A percentile compares a stretch with the other conserved stretches of the same genome.
These are phyloP conservation scores for Stenichneumon culpator DNA, from an alignment of 2,888 invertebrate genomes.

Conservation along the genomic window DNA sequence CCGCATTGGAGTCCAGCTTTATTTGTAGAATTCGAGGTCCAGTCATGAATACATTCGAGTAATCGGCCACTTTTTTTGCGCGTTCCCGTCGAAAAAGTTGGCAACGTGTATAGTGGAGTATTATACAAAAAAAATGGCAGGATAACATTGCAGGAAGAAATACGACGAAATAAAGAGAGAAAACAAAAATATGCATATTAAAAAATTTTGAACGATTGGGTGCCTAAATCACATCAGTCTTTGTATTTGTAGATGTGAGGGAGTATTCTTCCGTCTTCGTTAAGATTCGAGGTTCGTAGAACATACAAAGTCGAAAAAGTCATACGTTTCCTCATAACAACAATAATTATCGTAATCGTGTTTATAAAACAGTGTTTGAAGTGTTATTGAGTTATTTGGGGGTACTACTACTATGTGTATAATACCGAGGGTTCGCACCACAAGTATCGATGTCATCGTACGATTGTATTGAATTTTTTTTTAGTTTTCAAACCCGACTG, in stretches of 20 bases:
- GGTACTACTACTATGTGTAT: slow-evolving; percentile 17
- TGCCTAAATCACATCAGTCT: slow-evolving; percentile 59
- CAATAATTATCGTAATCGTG: slow-evolving; percentile 5
- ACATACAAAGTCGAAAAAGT: slow-evolving; percentile 62
- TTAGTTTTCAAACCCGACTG: background rate
- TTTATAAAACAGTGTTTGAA: slow-evolving; percentile 33
- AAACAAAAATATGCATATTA: background rate
- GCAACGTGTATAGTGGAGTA: background rate
- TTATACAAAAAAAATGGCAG: background rate
- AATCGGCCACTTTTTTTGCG: background rate
- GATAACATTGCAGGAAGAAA: background rate
- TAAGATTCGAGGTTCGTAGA: slow-evolving; percentile 71
- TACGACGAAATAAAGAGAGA: slow-evolving; percentile 1
- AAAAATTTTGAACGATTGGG: slow-evolving; percentile 25
- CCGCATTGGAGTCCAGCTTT: slow-evolving; percentile 6
- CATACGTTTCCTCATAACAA: slow-evolving; percentile 60
- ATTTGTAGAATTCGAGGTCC: slow-evolving; percentile 15
- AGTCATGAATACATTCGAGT: background rate
- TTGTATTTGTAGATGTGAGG: slow-evolving; percentile 73
- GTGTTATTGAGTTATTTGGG: slow-evolving; percentile 23
- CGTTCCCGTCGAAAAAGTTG: background rate
- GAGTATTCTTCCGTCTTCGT: slow-evolving; percentile 70
- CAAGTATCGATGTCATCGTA: slow-evolving; percentile 4
- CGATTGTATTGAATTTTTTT: background rate
- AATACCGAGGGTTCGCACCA: slow-evolving; percentile 16